These are phyloP conservation scores for Trichacis sp. DNA, from an alignment of 2,888 invertebrate species.

Conservation along the genomic window DNA sequence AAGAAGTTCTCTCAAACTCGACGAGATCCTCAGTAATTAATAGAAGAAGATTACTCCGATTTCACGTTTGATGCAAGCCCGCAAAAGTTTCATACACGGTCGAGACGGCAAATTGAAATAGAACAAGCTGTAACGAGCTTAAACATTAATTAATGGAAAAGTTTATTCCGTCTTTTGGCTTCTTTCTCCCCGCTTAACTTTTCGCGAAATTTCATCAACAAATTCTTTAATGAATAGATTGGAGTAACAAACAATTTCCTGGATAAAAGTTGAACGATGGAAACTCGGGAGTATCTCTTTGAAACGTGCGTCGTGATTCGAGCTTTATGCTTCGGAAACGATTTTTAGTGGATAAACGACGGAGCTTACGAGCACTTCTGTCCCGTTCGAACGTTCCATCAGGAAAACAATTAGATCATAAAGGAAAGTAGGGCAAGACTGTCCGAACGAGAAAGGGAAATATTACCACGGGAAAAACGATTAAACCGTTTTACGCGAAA, in stretches of 20 bases:
- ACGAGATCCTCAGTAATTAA: constrained; percentile 28
- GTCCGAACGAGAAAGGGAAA: constrained; percentile 16
- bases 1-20: constrained; percentile 6
- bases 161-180: constrained; percentile 4
- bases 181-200: constrained; percentile 1
- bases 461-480: constrained; percentile 29
- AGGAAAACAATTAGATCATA: constrained; percentile 52
- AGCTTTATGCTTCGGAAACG: constrained; percentile 29
- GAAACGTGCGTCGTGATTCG: background rate
- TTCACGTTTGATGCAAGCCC: constrained; percentile 27
- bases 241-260: background rate
- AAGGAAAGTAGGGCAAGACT: constrained; percentile 44
- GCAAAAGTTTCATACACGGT: constrained; percentile 14
- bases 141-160: constrained; percentile 25
- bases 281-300: background rate
- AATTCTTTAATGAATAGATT: constrained; percentile 1
- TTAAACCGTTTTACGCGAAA: constrained; percentile 43
- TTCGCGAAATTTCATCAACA: background rate
- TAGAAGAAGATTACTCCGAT: constrained; percentile 19
- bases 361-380: constrained; percentile 4
- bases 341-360: constrained; percentile 28
- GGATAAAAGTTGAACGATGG: background rate
- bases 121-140: constrained; percentile 19
- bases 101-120: constrained; percentile 20
- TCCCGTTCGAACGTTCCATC: constrained; percentile 39